Evolutionary conservation across 2,888 invertebrate genomes (phyloP).

Genomic region (Drosophila austrosaltans): DNA sequence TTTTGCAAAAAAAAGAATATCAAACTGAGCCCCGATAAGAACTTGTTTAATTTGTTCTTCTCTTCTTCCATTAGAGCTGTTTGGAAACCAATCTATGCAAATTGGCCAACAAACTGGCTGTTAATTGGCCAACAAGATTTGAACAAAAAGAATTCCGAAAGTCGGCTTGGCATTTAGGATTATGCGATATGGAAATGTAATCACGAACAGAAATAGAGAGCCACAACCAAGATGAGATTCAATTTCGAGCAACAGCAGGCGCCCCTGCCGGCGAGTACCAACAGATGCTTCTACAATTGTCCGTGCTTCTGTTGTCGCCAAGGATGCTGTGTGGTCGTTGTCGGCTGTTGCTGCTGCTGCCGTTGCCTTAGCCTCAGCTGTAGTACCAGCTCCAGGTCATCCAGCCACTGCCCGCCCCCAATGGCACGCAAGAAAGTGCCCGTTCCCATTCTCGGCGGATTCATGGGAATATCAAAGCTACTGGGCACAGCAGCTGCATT

Average conservation of each 20-base stretch:
- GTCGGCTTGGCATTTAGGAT: constrained; percentile 3
- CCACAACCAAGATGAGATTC: constrained; percentile 46
- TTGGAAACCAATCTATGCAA: not conserved
- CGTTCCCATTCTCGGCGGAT: not conserved
- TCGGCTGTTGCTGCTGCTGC: constrained; percentile 54
- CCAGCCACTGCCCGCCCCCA: constrained; percentile 19
- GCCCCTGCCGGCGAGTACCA: constrained; percentile 8
- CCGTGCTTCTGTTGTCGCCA: constrained; percentile 66
- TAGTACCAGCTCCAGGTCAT: constrained; percentile 27
- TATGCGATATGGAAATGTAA: constrained; percentile 7
- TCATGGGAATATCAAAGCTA: constrained; percentile 31
- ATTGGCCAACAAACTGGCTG: not conserved
- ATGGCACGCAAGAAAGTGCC: constrained; percentile 21
- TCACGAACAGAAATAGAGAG: not conserved
- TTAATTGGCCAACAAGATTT: not conserved
- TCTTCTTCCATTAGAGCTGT: not conserved
- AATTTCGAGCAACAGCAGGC: constrained; percentile 38
- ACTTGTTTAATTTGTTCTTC: not conserved
- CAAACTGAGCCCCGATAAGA: not conserved
- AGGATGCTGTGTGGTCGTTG: constrained; percentile 60
- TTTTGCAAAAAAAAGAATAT: not conserved
- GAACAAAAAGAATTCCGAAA: not conserved
- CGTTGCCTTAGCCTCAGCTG: constrained; percentile 38
- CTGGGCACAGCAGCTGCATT: constrained; percentile 38
- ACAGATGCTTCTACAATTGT: constrained; percentile 62